Base-by-base conservation (phyloP, 2,113 vertebrate genomes). In the Pterocles burchelli region DNA sequence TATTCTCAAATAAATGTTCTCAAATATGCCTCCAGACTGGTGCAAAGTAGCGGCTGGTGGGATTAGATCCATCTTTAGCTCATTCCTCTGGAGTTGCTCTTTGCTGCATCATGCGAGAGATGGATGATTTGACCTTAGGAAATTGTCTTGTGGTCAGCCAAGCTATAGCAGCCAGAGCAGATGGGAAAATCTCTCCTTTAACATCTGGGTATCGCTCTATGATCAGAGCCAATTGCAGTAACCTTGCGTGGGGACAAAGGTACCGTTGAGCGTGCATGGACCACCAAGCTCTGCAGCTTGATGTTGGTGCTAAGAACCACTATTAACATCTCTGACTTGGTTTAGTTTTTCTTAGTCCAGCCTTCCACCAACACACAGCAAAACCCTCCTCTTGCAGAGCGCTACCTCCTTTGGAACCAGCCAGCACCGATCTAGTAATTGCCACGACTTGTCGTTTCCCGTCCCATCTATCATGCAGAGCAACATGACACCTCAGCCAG, bases 401-500 rank as follows among this genome's bases (percentile, higher is more conserved):
- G 16, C 49, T 43, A 6, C 59, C 45, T 80, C 46, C 75, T 92
- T 24, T 48, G 22, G 84, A 55, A 31, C 7, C 20, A 41, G 29
- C 17, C 75, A 65, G 70, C 46, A 11, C 59, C 33, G 48, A 66
- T 55, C 58, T 22, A 65, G 43, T 72, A 79, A 57, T 79, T 80
- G 81, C 96, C 54, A 66, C 0, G 46, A 41, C 71, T 61, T 95
- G 95, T 90, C 89, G 31, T 38, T 70, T 54, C 20, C 43, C 1
- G 73, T 88, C 82, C 94, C 87, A 71, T 92, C 79, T 57, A 38
- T 95, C 92, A 77, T 4, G 9, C 58, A 65, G 89, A 36, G 3
- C 92, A 90, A 85, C 7, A 4, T 80, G 95, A 82, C 90, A 80
- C 93, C 81, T 96, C 79, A 29, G 82, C 73, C 89, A 85, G 55